Base-by-base conservation (phyloP, 2,888 invertebrate species). In the Synanthedon formicaeformis region DNA sequence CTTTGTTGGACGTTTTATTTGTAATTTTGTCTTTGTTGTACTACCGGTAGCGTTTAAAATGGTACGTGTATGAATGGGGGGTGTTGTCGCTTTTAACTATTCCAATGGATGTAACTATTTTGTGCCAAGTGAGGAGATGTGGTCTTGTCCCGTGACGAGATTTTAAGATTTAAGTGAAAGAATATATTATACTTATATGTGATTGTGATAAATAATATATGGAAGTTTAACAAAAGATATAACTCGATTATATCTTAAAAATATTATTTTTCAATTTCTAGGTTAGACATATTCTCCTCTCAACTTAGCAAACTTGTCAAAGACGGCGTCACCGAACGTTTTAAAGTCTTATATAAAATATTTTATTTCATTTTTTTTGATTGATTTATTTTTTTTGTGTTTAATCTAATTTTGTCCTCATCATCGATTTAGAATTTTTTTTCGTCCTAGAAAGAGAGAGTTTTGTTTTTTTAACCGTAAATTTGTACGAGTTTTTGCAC, bases 1-100 rank as follows among this genome's bases (percentile, higher is more conserved):
- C 34, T 81, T 82, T 84, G 83, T 84, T 86, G 82, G 82, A 81
- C 78, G 81, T 84, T 85, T 83, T 84, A 79, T 81, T 84, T 79
- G 77, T 83, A 81, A 77, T 82, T 81, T 83, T 82, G 78, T 81
- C 78, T 85, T 83, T 85, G 82, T 86, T 84, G 83, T 81, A 40
- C 70, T 72, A 71, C 76, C 74, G 75, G 16, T 73, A 75, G 75
- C 75, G 73, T 71, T 68, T 63, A 64, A 23, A 23, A 67, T 70
- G 73, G 72, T 73, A 70, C 71, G 73, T 3, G 10, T 66, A 66
- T 71, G 65, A 23, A 23, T 23, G 66, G 67, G 66, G 71, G 65
- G 67, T 74, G 70, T 70, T 71, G 68, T 74, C 70, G 71, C 69
- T 72, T 71, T 68, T 66, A 67, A 72, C 71, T 73, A 69, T 69